Base-by-base conservation (phyloP, 2,888 invertebrate genomes). In the Parnassius smintheus region DNA sequence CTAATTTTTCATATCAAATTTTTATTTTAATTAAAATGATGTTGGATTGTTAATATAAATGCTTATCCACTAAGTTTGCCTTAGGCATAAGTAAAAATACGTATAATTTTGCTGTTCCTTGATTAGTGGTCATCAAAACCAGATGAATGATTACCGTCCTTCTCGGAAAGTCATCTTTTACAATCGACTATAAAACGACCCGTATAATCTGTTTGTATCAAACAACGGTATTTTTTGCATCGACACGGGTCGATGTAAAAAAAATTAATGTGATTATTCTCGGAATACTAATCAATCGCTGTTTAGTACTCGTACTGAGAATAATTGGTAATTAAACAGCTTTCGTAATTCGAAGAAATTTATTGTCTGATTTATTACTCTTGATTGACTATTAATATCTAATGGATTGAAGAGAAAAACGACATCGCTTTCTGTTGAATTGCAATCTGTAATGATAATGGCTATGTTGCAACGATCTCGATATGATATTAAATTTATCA, bases 191-290 rank as follows among this genome's bases (percentile, higher is more conserved):
- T 62, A 52, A 57, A 62, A 61, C 56, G 10, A 44, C 22, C 41
- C 52, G 61, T 56, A 56, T 61, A 53, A 35, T 35, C 7, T 48
- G 35, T 61, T 51, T 60, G 12, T n/a, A 46, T n/a, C 12, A 46
- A 46, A 46, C n/a, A 46, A 59, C 35, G 7, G 35, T 35, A 35
- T 46, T 51, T 61, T 56, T 61, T 61, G 18, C 45, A 56, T 51
- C 45, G 25, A 53, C 61, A 22, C 45, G 61, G 52, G 53, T 48
- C 56, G 70, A 64, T 64, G 65, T 70, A 65, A 72, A 70, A 61
- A 48, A 45, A 69, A 68, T 63, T 65, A 66, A 64, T 66, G 64
- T 61, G 65, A 70, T 70, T 66, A 70, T 73, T 74, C 72, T 68
- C 66, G 62, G 72, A 74, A 72, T 65, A 74, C 70, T 7, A 68